Evolutionary conservation across 2,113 vertebrate species (phyloP).

Genomic region (Cygnus buccinator): DNA sequence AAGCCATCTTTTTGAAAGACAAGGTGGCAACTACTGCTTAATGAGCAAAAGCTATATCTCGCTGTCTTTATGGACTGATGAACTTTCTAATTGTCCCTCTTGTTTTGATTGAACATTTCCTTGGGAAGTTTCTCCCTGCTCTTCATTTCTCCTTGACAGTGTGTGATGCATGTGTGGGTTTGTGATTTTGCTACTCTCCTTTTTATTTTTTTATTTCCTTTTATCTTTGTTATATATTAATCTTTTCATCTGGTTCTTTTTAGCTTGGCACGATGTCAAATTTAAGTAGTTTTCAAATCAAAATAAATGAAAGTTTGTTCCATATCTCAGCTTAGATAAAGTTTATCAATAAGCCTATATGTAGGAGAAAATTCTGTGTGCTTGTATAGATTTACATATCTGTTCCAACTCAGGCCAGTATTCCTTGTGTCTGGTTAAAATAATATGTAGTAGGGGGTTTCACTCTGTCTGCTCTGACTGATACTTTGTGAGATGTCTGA

Average conservation of each 20-base stretch:
- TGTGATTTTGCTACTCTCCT: neutral
- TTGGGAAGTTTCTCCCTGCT: neutral
- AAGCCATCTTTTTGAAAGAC: neutral
- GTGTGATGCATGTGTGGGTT: neutral
- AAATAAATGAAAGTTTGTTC: neutral
- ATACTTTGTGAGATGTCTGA: neutral
- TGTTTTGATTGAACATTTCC: neutral
- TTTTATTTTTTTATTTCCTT: neutral
- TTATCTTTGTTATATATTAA: neutral
- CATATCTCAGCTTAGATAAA: neutral
- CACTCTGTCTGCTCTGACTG: neutral
- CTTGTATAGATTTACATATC: neutral
- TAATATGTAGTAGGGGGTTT: neutral
- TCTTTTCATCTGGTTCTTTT: neutral
- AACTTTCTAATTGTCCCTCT: constrained; percentile 13
- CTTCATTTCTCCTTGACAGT: neutral
- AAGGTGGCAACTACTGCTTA: neutral
- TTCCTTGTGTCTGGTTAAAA: neutral
- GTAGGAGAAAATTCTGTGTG: neutral
- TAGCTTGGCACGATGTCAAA: neutral
- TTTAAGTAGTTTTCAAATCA: neutral
- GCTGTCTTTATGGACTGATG: neutral
- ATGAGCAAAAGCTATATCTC: neutral
- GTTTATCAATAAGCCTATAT: neutral
- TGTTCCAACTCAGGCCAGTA: neutral